Conservation (phyloP, 2,888 invertebrate genomes). For the Bembecia ichneumoniformis region DNA sequence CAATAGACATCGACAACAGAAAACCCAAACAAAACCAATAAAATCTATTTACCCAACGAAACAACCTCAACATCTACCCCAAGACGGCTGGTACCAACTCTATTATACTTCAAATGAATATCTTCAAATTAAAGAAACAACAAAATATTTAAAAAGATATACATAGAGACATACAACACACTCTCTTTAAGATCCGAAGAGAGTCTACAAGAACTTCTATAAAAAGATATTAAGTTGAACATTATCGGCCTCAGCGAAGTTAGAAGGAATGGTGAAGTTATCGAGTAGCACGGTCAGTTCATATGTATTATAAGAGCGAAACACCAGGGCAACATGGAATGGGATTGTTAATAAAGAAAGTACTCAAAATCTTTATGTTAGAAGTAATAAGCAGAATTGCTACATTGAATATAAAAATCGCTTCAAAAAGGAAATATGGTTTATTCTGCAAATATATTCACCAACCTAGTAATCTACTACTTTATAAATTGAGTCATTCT, state of each 20-base stretch:
- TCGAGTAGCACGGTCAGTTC: conserved; percentile 1
- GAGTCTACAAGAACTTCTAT: not conserved
- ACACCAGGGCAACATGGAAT: conserved; percentile 1
- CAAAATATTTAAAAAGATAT: too few relatives aligned
- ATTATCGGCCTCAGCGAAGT: not conserved
- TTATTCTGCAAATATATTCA: conserved; percentile 3
- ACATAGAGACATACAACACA: not conserved
- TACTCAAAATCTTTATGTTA: not conserved
- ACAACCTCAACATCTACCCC: not conserved
- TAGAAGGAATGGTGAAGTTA: not conserved
- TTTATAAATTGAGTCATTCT: not conserved
- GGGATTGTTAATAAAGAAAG: conserved; percentile 3
- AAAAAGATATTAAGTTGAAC: not conserved
- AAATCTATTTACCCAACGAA: not conserved
- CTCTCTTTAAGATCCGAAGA: not conserved
- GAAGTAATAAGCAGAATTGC: conserved; percentile 2
- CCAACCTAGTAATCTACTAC: conserved; percentile 1
- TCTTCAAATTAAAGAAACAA: not conserved
- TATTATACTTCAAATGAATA: not conserved
- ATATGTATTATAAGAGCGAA: conserved; percentile 4
- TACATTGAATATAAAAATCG: not conserved
- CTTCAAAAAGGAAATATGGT: not conserved
- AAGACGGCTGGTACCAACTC: not conserved
- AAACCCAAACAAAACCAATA: not conserved
- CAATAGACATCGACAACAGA: not conserved